These are phyloP conservation scores for Pholis gunnellus DNA, from an alignment of 2,113 vertebrate genomes.

Conservation along the genomic window DNA sequence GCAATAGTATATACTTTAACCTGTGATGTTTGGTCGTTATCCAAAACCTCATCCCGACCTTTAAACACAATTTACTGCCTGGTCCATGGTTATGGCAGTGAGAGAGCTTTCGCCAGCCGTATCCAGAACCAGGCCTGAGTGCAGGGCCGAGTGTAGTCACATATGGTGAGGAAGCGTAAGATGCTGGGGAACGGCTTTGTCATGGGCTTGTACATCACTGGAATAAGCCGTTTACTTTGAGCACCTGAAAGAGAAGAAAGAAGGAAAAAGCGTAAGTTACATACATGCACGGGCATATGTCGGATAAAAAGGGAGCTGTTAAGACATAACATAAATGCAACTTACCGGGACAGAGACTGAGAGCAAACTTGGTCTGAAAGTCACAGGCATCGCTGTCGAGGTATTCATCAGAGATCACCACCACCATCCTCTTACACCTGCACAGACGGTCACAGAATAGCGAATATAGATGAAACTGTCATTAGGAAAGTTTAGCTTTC, in stretches of 20 bases:
- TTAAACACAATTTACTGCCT: background rate
- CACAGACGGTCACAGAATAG: background rate
- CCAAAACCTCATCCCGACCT: slow-evolving; percentile 6
- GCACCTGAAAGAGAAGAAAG: slow-evolving; percentile 83
- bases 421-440: slow-evolving; percentile 96
- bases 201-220: slow-evolving; percentile 94
- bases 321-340: background rate
- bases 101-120: slow-evolving; percentile 92
- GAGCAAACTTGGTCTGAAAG: slow-evolving; percentile 99
- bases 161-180: slow-evolving; percentile 93
- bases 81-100: slow-evolving; percentile 79
- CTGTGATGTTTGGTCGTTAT: slow-evolving; percentile 6
- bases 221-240: slow-evolving; percentile 92
- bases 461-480: background rate
- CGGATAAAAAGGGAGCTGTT: background rate
- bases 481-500: background rate
- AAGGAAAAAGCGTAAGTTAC: background rate
- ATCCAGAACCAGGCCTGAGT: slow-evolving; percentile 96
- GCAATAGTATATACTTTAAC: background rate
- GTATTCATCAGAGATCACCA: slow-evolving; percentile 96
- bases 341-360: slow-evolving; percentile 95
- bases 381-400: slow-evolving; percentile 94
- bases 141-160: slow-evolving; percentile 94
- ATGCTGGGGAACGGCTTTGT: slow-evolving; percentile 94
- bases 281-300: rapidly evolving